Percentiles rank a stretch among this genome's conserved stretches.
phyloP scores from a whole-genome alignment of 35 echinoderm and acorn worm species.

The Lytechinus pictus region DNA sequence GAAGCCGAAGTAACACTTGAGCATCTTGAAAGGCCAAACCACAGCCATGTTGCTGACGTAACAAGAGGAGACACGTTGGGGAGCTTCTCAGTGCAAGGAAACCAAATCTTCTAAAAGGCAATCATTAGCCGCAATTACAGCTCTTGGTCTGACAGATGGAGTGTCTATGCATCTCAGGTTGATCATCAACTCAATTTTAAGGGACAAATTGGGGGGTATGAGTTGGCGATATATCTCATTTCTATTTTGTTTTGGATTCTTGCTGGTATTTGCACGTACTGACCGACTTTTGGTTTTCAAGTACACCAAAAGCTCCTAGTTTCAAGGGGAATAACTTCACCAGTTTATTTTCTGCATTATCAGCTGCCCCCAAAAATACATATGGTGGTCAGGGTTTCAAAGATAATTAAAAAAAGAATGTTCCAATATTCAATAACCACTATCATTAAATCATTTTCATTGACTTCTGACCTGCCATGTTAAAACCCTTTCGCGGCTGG shows the following conservation, averaged over 20 bases:
- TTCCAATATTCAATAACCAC: too few relatives aligned
- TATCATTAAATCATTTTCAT: too few relatives aligned
- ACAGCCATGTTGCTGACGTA: not conserved
- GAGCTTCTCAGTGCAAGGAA: not conserved
- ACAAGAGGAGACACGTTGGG: not conserved
- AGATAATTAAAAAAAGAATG: too few relatives aligned
- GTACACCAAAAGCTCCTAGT: not conserved
- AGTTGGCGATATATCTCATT: not conserved
- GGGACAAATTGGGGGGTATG: not conserved
- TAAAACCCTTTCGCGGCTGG: too few relatives aligned
- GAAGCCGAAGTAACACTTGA: not conserved
- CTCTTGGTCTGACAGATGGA: not conserved
- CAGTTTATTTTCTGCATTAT: not conserved
- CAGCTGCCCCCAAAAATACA: too few relatives aligned
- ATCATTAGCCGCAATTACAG: not conserved
- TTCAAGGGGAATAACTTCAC: not conserved
- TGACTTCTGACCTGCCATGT: too few relatives aligned
- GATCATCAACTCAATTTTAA: not conserved
- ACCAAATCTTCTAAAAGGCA: constrained; percentile 9
- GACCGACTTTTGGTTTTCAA: not conserved
- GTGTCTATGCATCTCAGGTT: not conserved
- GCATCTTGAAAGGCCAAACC: not conserved
- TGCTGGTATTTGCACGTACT: not conserved
- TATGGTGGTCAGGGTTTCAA: too few relatives aligned
- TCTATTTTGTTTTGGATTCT: not conserved